Percentiles rank a stretch among this genome's conserved stretches.
These are phyloP conservation scores for Pocota personata DNA, from an alignment of 2,888 invertebrate species.

Conservation along the genomic window DNA sequence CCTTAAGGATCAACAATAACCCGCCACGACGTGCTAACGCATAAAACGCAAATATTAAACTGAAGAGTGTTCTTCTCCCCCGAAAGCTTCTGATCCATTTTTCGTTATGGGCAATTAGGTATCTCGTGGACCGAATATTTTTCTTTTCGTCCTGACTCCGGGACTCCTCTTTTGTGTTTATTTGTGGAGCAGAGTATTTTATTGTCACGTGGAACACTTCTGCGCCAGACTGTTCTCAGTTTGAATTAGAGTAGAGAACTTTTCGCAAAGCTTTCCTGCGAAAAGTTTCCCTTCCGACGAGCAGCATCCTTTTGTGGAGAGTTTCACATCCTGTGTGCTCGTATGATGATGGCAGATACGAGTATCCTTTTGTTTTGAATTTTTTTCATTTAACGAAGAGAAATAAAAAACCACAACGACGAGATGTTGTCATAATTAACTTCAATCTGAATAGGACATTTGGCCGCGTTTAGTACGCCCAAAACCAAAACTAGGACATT, in stretches of 20 bases:
- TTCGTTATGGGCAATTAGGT: constrained; percentile 61
- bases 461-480: constrained; percentile 43
- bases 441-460: constrained; percentile 58
- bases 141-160: constrained; percentile 30
- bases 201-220: constrained; percentile 51
- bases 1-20: constrained; percentile 28
- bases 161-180: constrained; percentile 20
- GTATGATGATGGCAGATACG: background rate
- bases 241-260: background rate
- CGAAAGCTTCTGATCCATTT: constrained; percentile 68
- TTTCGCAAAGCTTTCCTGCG: constrained; percentile 20
- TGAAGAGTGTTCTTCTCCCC: constrained; percentile 60
- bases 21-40: constrained; percentile 70
- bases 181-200: background rate
- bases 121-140: constrained; percentile 62
- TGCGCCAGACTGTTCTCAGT: constrained; percentile 71
- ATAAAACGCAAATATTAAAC: constrained; percentile 69
- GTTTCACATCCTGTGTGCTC: background rate
- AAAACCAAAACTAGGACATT: constrained; percentile 59
- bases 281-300: background rate
- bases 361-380: constrained; percentile 35
- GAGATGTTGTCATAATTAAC: constrained; percentile 66
- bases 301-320: constrained; percentile 5
- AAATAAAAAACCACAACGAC: constrained; percentile 2
- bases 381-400: background rate